Percentiles rank a stretch among this genome's conserved stretches.
Evolutionary conservation across 2,113 vertebrate genomes (phyloP).

Genomic region (Melierax canorus): DNA sequence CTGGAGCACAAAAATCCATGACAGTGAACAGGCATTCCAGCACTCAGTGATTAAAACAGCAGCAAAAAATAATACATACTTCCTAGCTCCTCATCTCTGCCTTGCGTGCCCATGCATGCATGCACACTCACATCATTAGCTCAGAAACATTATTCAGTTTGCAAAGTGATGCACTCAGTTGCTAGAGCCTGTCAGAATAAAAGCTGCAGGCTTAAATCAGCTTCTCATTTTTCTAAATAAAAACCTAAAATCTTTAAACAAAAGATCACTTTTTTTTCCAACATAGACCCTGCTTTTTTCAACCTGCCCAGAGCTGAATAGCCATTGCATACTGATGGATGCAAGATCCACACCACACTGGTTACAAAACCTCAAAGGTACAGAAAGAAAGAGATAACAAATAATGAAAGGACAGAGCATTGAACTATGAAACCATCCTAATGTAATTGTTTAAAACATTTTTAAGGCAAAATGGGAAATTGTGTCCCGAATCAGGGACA

Average conservation of each 20-base stretch:
- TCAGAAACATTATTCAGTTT: neutral
- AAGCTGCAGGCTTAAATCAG: neutral
- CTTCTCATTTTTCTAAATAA: neutral
- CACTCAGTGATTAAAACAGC: neutral
- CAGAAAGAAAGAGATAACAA: neutral
- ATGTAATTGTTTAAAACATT: neutral
- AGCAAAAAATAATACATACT: neutral
- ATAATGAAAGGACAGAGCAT: neutral
- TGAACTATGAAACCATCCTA: neutral
- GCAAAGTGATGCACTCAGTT: neutral
- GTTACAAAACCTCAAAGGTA: neutral
- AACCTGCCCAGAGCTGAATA: neutral
- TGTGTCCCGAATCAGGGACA: fast-evolving
- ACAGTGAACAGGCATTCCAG: neutral
- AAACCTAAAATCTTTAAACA: neutral
- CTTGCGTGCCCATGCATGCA: neutral
- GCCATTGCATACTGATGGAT: neutral
- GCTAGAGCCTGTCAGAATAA: neutral
- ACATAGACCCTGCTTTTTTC: neutral
- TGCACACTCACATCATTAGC: neutral
- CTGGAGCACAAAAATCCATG: neutral
- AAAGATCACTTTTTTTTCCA: neutral
- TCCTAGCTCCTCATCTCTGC: neutral
- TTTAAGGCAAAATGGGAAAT: neutral
- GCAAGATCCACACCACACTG: neutral